Conservation (phyloP, 2,113 vertebrate species). For the Corythornis cristatus region DNA sequence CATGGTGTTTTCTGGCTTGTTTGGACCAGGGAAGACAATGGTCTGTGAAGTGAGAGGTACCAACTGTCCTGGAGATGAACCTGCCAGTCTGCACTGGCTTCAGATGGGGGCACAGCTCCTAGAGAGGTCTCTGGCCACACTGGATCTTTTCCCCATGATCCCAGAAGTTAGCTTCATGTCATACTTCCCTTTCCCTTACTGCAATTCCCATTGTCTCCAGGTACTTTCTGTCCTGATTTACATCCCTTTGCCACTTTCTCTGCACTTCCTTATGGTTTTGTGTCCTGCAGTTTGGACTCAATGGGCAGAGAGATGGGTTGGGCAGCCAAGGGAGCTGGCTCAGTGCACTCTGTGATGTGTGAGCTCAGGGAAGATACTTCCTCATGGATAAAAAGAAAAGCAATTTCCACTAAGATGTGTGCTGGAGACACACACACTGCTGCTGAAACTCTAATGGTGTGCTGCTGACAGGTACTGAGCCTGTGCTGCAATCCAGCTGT, state of each 20-base stretch:
- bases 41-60: neutral
- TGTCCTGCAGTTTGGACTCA: neutral
- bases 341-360: rapidly evolving
- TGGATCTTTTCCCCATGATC: neutral
- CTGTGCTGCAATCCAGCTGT: neutral
- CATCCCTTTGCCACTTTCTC: neutral
- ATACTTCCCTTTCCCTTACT: neutral
- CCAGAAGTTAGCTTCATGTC: neutral
- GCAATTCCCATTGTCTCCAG: neutral
- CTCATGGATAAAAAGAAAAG: neutral
- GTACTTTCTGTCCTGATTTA: neutral
- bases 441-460: neutral
- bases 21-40: neutral
- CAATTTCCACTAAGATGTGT: neutral
- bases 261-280: neutral
- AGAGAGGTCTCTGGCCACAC: neutral
- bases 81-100: neutral
- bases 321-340: neutral
- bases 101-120: neutral
- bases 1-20: neutral
- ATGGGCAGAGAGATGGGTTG: neutral
- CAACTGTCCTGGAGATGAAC: neutral
- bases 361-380: neutral
- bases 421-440: neutral
- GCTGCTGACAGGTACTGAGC: neutral